phyloP scores from a whole-genome alignment of 2,113 vertebrate species.

The Tylochromis polylepis region DNA sequence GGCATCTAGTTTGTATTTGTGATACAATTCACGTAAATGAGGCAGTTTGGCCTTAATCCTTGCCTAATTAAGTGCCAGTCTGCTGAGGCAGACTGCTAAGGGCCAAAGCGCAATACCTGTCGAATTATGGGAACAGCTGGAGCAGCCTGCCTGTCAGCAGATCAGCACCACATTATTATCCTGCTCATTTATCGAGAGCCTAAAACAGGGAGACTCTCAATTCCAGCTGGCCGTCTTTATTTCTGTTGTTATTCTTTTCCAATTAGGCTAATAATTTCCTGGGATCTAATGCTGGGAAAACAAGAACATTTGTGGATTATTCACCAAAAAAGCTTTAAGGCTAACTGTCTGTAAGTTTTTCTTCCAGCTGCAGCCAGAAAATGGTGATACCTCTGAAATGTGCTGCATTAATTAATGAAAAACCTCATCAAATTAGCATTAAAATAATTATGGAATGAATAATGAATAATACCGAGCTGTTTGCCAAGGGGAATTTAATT shows the following conservation, averaged over 20 bases:
- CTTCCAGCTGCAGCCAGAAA: background rate
- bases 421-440: conserved; percentile 49
- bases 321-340: background rate
- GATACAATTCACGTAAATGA: conserved; percentile 63
- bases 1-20: conserved; percentile 42
- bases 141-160: conserved; percentile 49
- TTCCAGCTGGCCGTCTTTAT: background rate
- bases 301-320: background rate
- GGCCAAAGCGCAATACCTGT: conserved; percentile 49
- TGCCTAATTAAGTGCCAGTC: conserved; percentile 63
- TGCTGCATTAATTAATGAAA: conserved; percentile 28
- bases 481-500: conserved; percentile 68
- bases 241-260: background rate
- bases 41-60: conserved; percentile 65
- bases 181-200: conserved; percentile 35
- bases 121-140: conserved; percentile 66
- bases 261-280: conserved; percentile 1
- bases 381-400: background rate
- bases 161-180: conserved; percentile 56
- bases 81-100: conserved; percentile 40
- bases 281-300: background rate
- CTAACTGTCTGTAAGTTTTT: background rate
- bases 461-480: conserved; percentile 68
- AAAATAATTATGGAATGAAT: conserved; percentile 65
- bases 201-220: conserved; percentile 1